These are phyloP conservation scores for Empis stercorea DNA, from an alignment of 2,888 invertebrate species.

Conservation along the genomic window DNA sequence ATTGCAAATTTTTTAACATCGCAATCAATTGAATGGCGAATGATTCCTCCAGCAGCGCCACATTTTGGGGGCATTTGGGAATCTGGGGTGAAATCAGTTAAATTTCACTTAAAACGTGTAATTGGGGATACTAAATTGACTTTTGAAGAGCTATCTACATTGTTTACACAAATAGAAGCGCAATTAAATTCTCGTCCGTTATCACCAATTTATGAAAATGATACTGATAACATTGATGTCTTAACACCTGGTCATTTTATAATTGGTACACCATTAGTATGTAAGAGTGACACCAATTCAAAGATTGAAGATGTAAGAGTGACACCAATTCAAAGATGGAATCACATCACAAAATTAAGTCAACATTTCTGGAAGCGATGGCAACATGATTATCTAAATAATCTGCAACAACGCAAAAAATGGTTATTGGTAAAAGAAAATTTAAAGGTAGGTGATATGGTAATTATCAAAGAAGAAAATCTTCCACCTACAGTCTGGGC, in stretches of 20 bases:
- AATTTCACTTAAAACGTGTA: conserved; percentile 17
- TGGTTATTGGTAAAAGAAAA: neutral
- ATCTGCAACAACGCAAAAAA: conserved; percentile 12
- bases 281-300: too few species aligned
- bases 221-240: conserved; percentile 5
- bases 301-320: neutral
- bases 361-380: conserved; percentile 18
- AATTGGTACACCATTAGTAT: neutral
- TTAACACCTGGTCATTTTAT: too few species aligned
- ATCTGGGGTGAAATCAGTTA: conserved; percentile 18
- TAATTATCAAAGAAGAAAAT: neutral
- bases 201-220: conserved; percentile 8
- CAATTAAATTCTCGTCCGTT: conserved; percentile 18
- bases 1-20: neutral
- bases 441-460: neutral
- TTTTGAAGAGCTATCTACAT: conserved; percentile 18
- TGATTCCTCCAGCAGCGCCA: conserved; percentile 16
- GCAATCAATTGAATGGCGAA: neutral
- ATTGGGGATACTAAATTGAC: conserved; percentile 14
- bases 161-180: conserved; percentile 17
- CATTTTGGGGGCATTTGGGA: conserved; percentile 24
- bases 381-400: conserved; percentile 15
- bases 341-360: conserved; percentile 13
- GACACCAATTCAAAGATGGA: conserved; percentile 15
- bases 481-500: neutral